These are phyloP conservation scores for Gallinago media DNA, from an alignment of 2,113 vertebrate genomes.

Conservation along the genomic window DNA sequence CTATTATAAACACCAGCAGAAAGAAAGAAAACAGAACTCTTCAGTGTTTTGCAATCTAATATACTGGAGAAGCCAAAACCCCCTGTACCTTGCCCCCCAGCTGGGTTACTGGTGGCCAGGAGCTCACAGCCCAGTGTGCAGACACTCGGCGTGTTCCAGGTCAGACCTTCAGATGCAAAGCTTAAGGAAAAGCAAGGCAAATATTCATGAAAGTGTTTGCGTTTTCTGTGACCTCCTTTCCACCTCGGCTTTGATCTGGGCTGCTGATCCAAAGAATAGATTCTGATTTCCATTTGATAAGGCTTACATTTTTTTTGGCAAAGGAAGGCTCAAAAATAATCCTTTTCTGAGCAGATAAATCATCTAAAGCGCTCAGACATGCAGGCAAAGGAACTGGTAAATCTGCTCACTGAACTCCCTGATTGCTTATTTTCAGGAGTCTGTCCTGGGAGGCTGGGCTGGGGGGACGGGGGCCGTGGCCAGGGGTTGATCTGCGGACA, in stretches of 20 bases:
- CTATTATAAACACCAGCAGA: not conserved
- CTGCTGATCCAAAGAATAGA: constrained; percentile 41
- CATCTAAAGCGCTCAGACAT: not conserved
- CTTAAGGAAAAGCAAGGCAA: not conserved
- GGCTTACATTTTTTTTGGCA: constrained; percentile 27
- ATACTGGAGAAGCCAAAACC: fast-evolving
- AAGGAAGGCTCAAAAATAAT: constrained; percentile 59
- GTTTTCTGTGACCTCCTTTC: constrained; percentile 46
- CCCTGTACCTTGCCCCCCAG: fast-evolving
- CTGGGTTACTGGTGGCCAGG: not conserved
- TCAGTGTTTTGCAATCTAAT: not conserved
- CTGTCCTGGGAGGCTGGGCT: not conserved
- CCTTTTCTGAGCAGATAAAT: constrained; percentile 61
- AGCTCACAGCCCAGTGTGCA: fast-evolving
- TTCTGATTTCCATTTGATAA: constrained; percentile 65
- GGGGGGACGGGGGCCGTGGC: fast-evolving
- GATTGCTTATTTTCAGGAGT: not conserved
- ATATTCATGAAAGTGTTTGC: constrained; percentile 20
- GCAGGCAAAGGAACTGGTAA: not conserved
- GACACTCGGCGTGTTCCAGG: not conserved
- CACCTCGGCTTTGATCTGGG: constrained; percentile 39
- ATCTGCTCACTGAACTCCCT: not conserved
- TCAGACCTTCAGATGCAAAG: not conserved
- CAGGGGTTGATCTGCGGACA: fast-evolving
- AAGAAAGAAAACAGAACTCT: not conserved